Percentiles rank a stretch among this genome's conserved stretches.
phyloP scores from a whole-genome alignment of 2,888 invertebrate genomes.

The Melanotus villosus region DNA sequence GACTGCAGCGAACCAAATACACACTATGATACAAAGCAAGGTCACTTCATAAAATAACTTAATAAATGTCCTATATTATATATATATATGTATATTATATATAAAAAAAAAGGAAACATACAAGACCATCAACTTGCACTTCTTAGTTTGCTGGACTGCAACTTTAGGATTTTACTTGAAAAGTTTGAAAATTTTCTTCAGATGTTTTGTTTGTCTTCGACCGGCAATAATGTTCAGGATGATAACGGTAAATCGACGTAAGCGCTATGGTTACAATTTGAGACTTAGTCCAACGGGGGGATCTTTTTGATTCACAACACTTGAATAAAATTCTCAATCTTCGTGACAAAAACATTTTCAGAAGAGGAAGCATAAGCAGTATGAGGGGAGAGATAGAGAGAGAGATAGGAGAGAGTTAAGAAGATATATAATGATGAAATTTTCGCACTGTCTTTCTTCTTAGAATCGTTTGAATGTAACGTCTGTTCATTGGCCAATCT shows the following conservation, averaged over 20 bases:
- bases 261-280: too few relatives aligned
- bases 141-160: constrained; percentile 58
- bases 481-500: constrained; percentile 26
- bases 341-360: constrained; percentile 33
- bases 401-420: too few relatives aligned
- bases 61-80: constrained; percentile 68
- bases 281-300: too few relatives aligned
- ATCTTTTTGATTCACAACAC: constrained; percentile 18
- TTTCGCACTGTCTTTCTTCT: constrained; percentile 38
- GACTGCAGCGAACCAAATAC: constrained; percentile 61
- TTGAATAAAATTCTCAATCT: constrained; percentile 39
- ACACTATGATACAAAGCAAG: constrained; percentile 75
- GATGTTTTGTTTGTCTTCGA: constrained; percentile 15
- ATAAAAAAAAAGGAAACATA: constrained; percentile 65
- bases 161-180: constrained; percentile 46
- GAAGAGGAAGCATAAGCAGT: constrained; percentile 47
- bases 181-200: constrained; percentile 49
- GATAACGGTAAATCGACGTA: too few relatives aligned
- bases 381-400: constrained; percentile 28
- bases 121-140: constrained; percentile 63
- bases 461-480: constrained; percentile 27
- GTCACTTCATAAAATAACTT: constrained; percentile 76
- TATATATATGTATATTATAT: too few relatives aligned
- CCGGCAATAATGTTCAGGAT: background rate
- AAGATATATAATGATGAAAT: constrained; percentile 37